phyloP scores from a whole-genome alignment of 2,797 vertebrate genomes.

The Catamblyrhynchus diadema region DNA sequence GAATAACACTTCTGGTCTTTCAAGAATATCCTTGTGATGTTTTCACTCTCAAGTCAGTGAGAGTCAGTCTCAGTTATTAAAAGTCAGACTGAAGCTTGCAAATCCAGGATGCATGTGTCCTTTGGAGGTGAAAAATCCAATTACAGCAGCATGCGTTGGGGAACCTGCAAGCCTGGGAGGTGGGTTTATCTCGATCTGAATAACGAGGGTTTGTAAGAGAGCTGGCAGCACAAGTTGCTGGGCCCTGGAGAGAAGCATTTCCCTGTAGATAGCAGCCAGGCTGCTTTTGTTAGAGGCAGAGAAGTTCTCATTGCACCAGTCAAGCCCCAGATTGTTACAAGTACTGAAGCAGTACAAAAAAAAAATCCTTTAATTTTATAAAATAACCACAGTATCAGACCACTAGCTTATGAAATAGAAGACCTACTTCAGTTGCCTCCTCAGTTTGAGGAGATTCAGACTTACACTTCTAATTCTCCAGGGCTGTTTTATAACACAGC shows the following conservation, averaged over 20 bases:
- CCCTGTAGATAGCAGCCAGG: background rate
- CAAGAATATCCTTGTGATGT: background rate
- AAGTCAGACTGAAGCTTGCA: slow-evolving; percentile 35
- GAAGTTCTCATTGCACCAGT: background rate
- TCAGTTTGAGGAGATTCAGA: background rate
- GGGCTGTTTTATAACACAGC: background rate
- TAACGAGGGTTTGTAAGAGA: slow-evolving; percentile 24
- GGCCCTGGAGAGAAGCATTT: slow-evolving; percentile 37
- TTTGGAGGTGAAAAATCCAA: slow-evolving; percentile 68
- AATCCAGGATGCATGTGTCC: slow-evolving; percentile 45
- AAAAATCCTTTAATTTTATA: slow-evolving; percentile 14
- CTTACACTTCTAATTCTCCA: background rate
- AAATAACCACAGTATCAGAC: background rate
- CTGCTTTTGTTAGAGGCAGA: slow-evolving; percentile 20
- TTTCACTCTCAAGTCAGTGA: slow-evolving; percentile 15
- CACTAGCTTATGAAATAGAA: slow-evolving; percentile 38
- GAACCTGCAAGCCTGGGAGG: slow-evolving; percentile 38
- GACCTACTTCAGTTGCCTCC: background rate
- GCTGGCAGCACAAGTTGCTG: slow-evolving; percentile 17
- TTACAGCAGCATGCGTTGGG: background rate
- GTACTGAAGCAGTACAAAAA: background rate
- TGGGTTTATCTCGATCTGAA: slow-evolving; percentile 45
- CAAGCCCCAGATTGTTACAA: background rate
- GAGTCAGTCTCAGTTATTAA: slow-evolving; percentile 10
- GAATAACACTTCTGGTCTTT: background rate